phyloP scores from a whole-genome alignment of 2,113 vertebrate species.

The Scomber colias region DNA sequence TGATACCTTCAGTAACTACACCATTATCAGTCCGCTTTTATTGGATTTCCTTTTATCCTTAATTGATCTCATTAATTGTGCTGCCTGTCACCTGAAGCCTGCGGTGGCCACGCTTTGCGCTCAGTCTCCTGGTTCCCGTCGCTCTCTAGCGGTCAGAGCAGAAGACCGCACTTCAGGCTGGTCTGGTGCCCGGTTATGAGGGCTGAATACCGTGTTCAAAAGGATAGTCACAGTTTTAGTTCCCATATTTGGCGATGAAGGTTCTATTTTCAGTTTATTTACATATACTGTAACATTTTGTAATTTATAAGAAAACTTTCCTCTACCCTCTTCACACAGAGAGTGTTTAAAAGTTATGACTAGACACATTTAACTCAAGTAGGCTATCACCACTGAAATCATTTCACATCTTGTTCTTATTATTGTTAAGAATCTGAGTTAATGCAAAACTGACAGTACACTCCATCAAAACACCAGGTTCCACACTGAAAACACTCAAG shows the following conservation, averaged over 20 bases:
- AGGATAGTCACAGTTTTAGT: not conserved
- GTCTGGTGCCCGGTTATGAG: not conserved
- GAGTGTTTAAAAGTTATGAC: no score
- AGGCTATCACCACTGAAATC: not conserved
- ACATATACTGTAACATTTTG: not conserved
- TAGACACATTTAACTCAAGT: no score
- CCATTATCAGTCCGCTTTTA: not conserved
- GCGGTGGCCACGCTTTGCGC: conserved; percentile 9
- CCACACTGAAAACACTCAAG: conserved; percentile 7
- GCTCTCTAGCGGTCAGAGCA: conserved; percentile 80
- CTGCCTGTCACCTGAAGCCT: conserved; percentile 32
- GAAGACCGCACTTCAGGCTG: conserved; percentile 49
- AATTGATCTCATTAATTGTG: conserved; percentile 2
- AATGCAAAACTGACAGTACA: conserved; percentile 15
- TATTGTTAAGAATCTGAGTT: not conserved
- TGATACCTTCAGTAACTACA: no score
- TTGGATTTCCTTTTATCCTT: not conserved
- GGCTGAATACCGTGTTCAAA: not conserved
- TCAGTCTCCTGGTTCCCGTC: conserved; percentile 66
- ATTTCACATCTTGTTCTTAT: conserved; percentile 7
- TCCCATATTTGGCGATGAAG: conserved; percentile 30
- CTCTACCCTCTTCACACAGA: not conserved
- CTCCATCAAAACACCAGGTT: conserved; percentile 10
- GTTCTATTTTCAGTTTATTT: not conserved
- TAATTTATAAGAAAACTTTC: not conserved